Evolutionary conservation across 1,140 invertebrate species (phyloP).

Genomic region (Drosophila paulistorum): DNA sequence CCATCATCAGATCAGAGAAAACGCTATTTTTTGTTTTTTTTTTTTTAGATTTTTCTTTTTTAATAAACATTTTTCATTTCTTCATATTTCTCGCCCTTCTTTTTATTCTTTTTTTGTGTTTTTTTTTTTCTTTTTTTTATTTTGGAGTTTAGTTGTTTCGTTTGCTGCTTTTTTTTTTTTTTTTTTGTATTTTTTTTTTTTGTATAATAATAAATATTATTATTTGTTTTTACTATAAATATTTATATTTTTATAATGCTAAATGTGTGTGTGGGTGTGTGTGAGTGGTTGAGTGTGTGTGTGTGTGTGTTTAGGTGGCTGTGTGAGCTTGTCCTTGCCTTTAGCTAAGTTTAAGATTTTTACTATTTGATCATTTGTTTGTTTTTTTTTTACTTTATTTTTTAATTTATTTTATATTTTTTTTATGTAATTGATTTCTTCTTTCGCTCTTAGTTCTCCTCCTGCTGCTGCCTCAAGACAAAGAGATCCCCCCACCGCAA

Average conservation of each 20-base stretch:
- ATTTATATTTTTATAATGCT: conserved; percentile 54
- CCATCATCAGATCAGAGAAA: conserved; percentile 20
- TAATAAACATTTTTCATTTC: conserved; percentile 71
- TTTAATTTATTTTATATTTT: conserved; percentile 57
- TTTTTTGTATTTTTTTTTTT: conserved; percentile 34
- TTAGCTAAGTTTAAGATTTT: conserved; percentile 14
- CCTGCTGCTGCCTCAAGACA: background rate
- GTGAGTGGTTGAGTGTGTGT: background rate
- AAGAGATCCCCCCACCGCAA: background rate
- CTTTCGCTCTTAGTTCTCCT: conserved; percentile 11
- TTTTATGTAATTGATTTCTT: conserved; percentile 65
- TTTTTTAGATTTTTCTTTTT: conserved; percentile 54
- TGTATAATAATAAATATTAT: conserved; percentile 76
- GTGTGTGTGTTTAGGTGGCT: conserved; percentile 26
- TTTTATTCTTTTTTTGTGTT: conserved; percentile 52
- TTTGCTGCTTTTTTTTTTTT: conserved; percentile 48
- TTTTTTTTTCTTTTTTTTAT: conserved; percentile 52
- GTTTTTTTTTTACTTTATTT: conserved; percentile 23
- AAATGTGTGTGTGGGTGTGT: conserved; percentile 40
- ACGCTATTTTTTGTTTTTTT: conserved; percentile 41
- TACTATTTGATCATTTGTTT: conserved; percentile 20
- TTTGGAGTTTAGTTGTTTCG: conserved; percentile 51
- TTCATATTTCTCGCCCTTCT: conserved; percentile 35
- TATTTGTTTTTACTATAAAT: conserved; percentile 76
- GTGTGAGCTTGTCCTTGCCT: conserved; percentile 19